Conservation (phyloP, 2,797 vertebrate genomes). For the Cygnus olor region DNA sequence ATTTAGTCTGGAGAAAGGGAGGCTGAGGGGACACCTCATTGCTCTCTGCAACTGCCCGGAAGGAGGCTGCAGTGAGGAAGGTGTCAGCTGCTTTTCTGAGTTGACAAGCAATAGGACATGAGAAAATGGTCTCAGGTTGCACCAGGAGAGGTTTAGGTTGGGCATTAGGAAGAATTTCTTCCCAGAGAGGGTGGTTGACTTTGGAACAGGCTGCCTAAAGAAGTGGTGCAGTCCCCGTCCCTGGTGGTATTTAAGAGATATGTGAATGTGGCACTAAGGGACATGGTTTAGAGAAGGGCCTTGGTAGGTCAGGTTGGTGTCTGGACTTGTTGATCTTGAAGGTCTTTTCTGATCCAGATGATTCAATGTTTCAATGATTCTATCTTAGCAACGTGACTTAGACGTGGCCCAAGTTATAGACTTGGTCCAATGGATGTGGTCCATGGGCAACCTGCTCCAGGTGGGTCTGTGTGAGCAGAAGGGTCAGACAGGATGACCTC, state of each 20-base stretch:
- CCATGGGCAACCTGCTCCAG: not conserved
- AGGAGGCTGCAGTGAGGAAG: no score
- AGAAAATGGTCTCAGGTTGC: no score
- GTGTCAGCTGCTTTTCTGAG: no score
- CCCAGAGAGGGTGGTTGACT: not conserved
- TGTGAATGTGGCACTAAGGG: not conserved
- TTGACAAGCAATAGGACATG: no score
- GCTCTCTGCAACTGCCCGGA: no score
- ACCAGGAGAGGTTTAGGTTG: not conserved
- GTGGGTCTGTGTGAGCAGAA: not conserved
- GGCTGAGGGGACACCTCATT: no score
- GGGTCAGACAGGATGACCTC: not conserved
- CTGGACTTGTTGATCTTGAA: not conserved
- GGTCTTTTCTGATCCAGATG: not conserved
- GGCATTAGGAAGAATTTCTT: not conserved
- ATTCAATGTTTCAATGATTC: not conserved
- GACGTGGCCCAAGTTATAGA: not conserved
- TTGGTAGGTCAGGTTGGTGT: not conserved
- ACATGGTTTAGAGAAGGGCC: not conserved
- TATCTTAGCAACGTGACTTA: not conserved
- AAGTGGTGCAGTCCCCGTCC: not conserved
- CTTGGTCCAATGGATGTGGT: not conserved
- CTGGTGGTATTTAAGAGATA: not conserved
- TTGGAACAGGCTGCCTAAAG: not conserved
- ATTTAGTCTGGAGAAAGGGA: no score